A percentile compares a stretch with the other conserved stretches of the same genome.
phyloP scores from a whole-genome alignment of 2,113 vertebrate species.

The Nibea albiflora region DNA sequence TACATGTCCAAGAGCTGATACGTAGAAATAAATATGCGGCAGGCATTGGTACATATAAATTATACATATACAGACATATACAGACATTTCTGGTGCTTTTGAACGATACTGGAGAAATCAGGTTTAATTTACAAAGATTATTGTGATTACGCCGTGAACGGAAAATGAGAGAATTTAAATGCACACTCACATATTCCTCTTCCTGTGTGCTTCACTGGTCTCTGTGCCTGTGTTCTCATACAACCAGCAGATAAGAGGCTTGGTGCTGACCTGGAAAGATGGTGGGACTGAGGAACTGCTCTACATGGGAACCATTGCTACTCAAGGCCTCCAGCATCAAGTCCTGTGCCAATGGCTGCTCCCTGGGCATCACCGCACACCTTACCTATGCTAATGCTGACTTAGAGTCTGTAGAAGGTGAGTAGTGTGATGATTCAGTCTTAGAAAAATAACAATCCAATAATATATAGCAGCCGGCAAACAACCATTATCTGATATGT shows the following conservation, averaged over 20 bases:
- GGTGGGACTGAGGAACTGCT: conserved; percentile 92
- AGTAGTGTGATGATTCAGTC: conserved; percentile 45
- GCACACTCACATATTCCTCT: conserved; percentile 55
- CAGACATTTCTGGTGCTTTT: background rate
- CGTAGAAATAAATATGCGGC: conserved; percentile 39
- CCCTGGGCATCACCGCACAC: conserved; percentile 89
- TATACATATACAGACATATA: background rate
- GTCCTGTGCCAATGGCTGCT: conserved; percentile 93
- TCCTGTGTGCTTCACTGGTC: conserved; percentile 19
- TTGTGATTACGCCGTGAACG: conserved; percentile 21
- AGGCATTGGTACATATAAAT: background rate
- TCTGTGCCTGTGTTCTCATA: conserved; percentile 36
- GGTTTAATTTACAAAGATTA: conserved; percentile 15
- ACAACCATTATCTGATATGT: background rate
- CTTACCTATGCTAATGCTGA: conserved; percentile 91
- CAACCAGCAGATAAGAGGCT: conserved; percentile 23
- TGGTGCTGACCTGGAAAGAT: conserved; percentile 78
- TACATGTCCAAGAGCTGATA: conserved; percentile 43
- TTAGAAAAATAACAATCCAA: background rate
- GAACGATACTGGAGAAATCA: conserved; percentile 10
- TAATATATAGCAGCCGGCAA: background rate
- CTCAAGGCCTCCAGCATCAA: conserved; percentile 92
- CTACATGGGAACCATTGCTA: conserved; percentile 92
- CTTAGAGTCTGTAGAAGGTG: conserved; percentile 91
- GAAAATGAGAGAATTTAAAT: conserved; percentile 64